Base-by-base conservation (phyloP, 2,113 vertebrate species). In the Australoheros scitulus region DNA sequence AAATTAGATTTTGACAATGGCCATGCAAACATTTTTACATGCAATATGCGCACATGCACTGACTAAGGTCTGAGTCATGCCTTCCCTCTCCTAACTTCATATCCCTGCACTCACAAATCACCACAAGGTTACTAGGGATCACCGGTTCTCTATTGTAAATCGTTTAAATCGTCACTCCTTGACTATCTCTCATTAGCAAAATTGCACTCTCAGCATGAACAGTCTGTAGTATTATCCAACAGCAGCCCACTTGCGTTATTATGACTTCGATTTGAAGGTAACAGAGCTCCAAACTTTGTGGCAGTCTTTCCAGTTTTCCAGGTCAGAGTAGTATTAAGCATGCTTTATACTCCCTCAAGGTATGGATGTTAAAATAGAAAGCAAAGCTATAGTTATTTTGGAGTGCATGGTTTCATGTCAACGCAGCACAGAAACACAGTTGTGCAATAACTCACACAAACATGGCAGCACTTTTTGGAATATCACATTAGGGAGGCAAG, bases 131-230 rank as follows among this genome's bases (percentile, higher is more conserved):
- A 75, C 79, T 29, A 22, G 22, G 80, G 83, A 88, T 91, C 81
- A 87, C 63, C 52, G 13, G 59, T 8, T 50, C 29, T 77, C 11
- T 61, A 17, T 58, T 72, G 82, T 70, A 87, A 90, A 90, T 89
- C 81, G 78, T 80, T 87, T 38, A 7, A 60, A 26, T 55, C 47
- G 59, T 74, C 65, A 60, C 72, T 87, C 7, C 52, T n/a, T 36
- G 22, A 59, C 63, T 65, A 77, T 41, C 55, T 91, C 84, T 91
- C 82, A 88, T 89, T 79, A 83, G 80, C 58, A 81, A 68, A 90
- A 80, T 43, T 57, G 88, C 85, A 38, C 34, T 3, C 20, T 85
- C 81, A 89, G 87, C 87, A 86, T 47, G 9, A 82, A 24, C 41
- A 24, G 15, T 80, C 75, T 76, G 64, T 76, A 75, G 70, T 80